phyloP scores from a whole-genome alignment of 2,113 vertebrate genomes.

The Polypterus bichir region DNA sequence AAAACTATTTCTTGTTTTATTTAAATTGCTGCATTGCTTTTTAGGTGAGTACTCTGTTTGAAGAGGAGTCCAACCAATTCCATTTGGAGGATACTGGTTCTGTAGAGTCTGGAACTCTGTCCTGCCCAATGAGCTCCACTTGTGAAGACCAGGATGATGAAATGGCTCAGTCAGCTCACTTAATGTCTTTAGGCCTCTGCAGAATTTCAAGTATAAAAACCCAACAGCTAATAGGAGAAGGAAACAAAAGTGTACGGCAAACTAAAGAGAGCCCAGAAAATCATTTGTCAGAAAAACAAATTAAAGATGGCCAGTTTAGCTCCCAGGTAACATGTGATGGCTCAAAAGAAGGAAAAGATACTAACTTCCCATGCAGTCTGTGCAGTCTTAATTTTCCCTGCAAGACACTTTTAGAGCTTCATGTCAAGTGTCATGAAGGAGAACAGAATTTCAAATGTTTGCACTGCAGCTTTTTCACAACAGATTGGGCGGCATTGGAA shows the following conservation, averaged over 20 bases:
- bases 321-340: background rate
- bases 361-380: conserved; percentile 5
- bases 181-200: conserved; percentile 41
- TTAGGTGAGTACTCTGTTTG: conserved; percentile 48
- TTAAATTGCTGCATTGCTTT: background rate
- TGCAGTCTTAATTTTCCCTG: conserved; percentile 8
- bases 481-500: conserved; percentile 36
- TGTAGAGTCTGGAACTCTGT: conserved; percentile 17
- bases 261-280: conserved; percentile 16
- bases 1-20: no score
- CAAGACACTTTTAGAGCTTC: conserved; percentile 19
- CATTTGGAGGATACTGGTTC: conserved; percentile 25
- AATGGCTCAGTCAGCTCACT: conserved; percentile 42
- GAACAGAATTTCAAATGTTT: conserved; percentile 24
- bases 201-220: conserved; percentile 29
- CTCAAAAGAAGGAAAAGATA: conserved; percentile 10
- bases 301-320: background rate
- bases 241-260: background rate
- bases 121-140: conserved; percentile 18
- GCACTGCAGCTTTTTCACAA: conserved; percentile 23
- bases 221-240: background rate
- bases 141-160: conserved; percentile 32
- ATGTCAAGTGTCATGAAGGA: conserved; percentile 16
- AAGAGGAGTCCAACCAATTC: conserved; percentile 32
- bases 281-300: conserved; percentile 1